Base-by-base conservation (phyloP, 2,113 vertebrate species). In the Girardinichthys multiradiatus region DNA sequence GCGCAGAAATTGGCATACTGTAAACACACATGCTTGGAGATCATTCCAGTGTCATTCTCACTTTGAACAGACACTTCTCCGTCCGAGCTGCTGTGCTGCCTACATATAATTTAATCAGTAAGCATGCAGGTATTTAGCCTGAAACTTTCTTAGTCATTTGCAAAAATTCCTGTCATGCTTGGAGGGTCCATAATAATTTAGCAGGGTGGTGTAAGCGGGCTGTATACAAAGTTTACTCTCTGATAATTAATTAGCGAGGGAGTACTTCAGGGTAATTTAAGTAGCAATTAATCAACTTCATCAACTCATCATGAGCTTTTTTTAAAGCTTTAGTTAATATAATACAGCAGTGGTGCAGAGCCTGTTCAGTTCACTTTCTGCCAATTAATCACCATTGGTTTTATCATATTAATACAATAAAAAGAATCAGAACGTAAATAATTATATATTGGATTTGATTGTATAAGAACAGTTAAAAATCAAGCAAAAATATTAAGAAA, bases 231-330 rank as follows among this genome's bases (percentile, higher is more conserved):
- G 74, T 79, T 77, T 83, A 37, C 77, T 83, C 59, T 72, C 31
- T 62, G 35, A 45, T 82, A 72, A 79, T 76, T 76, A 39, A 82
- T 67, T 26, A 24, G 29, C 33, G 45, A 51, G 63, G 48, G 45
- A 58, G 62, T 30, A 64, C 74, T 77, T 54, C 17, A 30, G 63
- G 71, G 68, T 51, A 68, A 91, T 77, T 76, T 74, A 59, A 66
- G 57, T 57, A 72, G 79, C 76, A 80, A 85, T 89, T 89, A 85
- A 89, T 90, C 83, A 88, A 77, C 73, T 81, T 86, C 82, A 86
- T 88, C 82, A 80, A 68, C 67, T 84, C 87, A 85, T 88, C 80
- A 68, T 54, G 58, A 61, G 68, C 80, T 77, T 83, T 80, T 83
- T 76, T 78, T 69, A 83, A 78, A 48, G 42, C 79, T 48, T 70